phyloP scores from a whole-genome alignment of 2,888 invertebrate genomes.

The Maniola hyperantus region DNA sequence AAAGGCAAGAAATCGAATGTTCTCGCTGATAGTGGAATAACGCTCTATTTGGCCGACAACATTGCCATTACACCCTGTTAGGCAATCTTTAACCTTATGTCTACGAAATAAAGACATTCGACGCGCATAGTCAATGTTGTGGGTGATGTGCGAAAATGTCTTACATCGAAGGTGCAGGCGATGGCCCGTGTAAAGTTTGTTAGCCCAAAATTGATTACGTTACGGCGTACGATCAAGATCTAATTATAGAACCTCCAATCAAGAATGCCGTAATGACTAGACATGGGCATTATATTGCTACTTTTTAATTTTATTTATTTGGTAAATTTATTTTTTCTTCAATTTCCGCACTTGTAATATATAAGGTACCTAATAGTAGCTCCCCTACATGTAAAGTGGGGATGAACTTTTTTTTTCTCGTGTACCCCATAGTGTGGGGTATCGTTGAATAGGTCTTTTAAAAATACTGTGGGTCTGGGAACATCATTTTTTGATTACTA shows the following conservation, averaged over 20 bases:
- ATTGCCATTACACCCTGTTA: not conserved
- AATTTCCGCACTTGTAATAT: too few species aligned
- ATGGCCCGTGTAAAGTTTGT: conserved; percentile 39
- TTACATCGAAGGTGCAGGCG: conserved; percentile 35
- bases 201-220: conserved; percentile 34
- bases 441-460: too few species aligned
- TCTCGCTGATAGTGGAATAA: conserved; percentile 45
- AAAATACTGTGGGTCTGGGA: too few species aligned
- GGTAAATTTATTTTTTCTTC: too few species aligned
- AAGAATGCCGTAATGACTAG: conserved; percentile 3
- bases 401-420: too few species aligned
- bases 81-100: conserved; percentile 31
- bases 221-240: conserved; percentile 32
- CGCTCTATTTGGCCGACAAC: conserved; percentile 41
- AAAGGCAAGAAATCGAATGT: conserved; percentile 44
- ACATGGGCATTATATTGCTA: too few species aligned
- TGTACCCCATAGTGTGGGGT: too few species aligned
- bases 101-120: conserved; percentile 3
- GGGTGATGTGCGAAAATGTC: conserved; percentile 27
- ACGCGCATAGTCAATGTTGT: not conserved
- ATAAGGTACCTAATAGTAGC: too few species aligned
- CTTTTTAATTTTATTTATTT: too few species aligned
- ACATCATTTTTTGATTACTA: too few species aligned
- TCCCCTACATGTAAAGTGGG: too few species aligned
- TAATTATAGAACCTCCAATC: conserved; percentile 32